Base-by-base conservation (phyloP, 2,888 invertebrate species). In the Drosophila barbarae region DNA sequence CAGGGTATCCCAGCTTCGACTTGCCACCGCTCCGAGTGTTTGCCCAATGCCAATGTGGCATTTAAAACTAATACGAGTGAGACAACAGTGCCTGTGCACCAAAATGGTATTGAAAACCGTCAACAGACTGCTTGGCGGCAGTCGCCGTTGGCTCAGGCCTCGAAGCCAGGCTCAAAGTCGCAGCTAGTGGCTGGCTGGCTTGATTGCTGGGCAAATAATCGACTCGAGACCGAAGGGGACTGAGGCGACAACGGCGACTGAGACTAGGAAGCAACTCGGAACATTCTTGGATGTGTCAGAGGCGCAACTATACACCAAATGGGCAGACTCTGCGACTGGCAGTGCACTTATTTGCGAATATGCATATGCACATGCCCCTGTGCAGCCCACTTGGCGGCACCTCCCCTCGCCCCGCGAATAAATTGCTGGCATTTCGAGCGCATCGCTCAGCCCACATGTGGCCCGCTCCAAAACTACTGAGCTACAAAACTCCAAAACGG, bases 31-130 rank as follows among this genome's bases (percentile, higher is more conserved):
- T 73, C 71, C 63, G 70, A 68, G 64, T 84, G 74, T 80, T 80
- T 84, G 74, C 79, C 69, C 84, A 80, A 74, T 81, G 84, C 69
- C 81, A 79, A 83, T 81, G 76, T 72, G 79, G 82, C 84, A 84
- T 80, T 84, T 76, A 77, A 79, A 76, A 76, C 84, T 78, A 84
- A 79, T 71, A 76, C 59, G 60, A 71, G 60, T 70, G 65, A 77
- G 61, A 55, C 70, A 51, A 57, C 70, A 71, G 72, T 47, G 64
- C 50, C 58, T 60, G 63, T 69, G 65, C 81, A 80, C 81, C 81
- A 75, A 80, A 70, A 75, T 74, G 75, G 83, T 83, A 80, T 78
- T 83, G 77, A 73, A 82, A 77, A 76, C 58, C 64, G 71, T 73
- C 59, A 61, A 58, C 65, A 59, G 75, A 79, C 74, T 73, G 74